These are phyloP conservation scores for Halcyon badia DNA, from an alignment of 2,797 vertebrate genomes.

Conservation along the genomic window DNA sequence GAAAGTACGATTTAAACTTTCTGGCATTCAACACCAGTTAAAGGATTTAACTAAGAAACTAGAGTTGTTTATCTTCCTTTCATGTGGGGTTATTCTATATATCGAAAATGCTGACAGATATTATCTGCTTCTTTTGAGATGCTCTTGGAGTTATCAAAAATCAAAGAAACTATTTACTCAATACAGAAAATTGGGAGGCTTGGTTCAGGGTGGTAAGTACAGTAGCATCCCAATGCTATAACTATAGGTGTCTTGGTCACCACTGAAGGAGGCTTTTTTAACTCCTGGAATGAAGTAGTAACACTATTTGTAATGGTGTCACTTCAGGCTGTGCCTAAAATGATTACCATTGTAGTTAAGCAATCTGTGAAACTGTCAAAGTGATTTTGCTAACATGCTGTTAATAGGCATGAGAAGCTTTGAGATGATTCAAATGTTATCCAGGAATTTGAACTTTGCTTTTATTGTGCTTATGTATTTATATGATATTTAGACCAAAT, in stretches of 20 bases:
- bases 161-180: background rate
- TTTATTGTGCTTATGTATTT: background rate
- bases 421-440: background rate
- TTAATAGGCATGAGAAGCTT: background rate
- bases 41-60: background rate
- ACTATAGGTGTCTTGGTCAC: background rate
- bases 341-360: background rate
- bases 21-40: background rate
- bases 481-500: background rate
- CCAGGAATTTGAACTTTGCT: background rate
- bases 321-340: background rate
- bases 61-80: background rate
- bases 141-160: background rate
- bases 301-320: background rate
- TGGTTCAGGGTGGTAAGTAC: background rate
- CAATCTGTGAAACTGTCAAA: background rate
- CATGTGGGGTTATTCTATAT: background rate
- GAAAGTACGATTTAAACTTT: background rate
- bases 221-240: background rate
- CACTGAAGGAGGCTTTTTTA: rapidly evolving
- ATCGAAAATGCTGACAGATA: background rate
- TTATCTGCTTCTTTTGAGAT: background rate
- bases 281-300: background rate
- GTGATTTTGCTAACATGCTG: background rate
- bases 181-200: background rate